Evolutionary conservation across 2,888 invertebrate species (phyloP).

Genomic region (Xestia xanthographa): DNA sequence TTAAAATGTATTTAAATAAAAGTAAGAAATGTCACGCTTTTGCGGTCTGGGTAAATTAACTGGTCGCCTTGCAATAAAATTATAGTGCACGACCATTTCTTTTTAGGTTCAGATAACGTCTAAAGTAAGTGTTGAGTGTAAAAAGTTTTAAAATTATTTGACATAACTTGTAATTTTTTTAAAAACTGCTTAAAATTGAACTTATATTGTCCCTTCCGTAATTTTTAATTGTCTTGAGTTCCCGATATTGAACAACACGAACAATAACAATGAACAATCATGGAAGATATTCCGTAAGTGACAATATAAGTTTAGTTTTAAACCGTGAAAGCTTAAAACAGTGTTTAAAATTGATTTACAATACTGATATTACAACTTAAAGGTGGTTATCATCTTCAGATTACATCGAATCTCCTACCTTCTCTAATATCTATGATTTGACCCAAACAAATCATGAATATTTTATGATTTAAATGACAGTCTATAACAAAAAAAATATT

Average conservation of each 20-base stretch:
- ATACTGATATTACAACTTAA: neutral
- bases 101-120: neutral
- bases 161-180: neutral
- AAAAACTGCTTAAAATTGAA: no score
- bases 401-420: no score
- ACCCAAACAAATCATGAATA: neutral
- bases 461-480: neutral
- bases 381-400: neutral
- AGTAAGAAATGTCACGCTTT: constrained; percentile 46
- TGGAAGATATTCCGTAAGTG: no score
- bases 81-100: constrained; percentile 37
- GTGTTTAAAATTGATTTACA: no score
- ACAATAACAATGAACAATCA: no score
- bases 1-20: constrained; percentile 60
- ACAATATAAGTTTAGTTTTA: no score
- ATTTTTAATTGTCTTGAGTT: no score
- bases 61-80: constrained; percentile 31
- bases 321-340: no score
- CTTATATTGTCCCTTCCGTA: no score
- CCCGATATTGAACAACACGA: no score
- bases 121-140: neutral
- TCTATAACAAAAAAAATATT: constrained; percentile 5
- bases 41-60: constrained; percentile 37
- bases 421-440: no score
- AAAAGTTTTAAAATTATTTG: neutral